phyloP scores from a whole-genome alignment of 2,797 vertebrate species.

The Molossus molossus region DNA sequence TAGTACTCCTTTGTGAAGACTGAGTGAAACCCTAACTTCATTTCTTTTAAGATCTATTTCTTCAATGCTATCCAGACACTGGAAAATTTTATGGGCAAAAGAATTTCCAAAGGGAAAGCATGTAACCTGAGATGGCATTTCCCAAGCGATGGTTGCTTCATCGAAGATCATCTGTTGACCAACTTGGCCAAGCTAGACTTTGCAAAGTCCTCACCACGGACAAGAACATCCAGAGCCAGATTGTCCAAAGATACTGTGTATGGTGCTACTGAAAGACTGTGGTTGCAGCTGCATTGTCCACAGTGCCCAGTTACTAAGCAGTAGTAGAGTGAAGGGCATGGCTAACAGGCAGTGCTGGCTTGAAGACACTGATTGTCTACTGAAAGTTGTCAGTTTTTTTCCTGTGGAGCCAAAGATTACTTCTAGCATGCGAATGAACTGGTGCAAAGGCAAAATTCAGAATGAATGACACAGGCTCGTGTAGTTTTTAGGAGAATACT shows the following conservation, averaged over 20 bases:
- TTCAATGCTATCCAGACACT: conserved; percentile 29
- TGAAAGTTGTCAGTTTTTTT: conserved; percentile 14
- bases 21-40: neutral
- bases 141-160: conserved; percentile 53
- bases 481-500: neutral
- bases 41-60: conserved; percentile 52
- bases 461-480: neutral
- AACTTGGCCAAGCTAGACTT: conserved; percentile 40
- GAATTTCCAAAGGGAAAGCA: conserved; percentile 10
- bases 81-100: conserved; percentile 24
- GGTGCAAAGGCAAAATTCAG: conserved; percentile 17
- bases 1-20: conserved; percentile 5
- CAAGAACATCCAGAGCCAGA: neutral
- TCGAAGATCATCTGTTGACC: conserved; percentile 67
- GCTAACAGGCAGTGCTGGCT: neutral
- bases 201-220: neutral
- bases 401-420: conserved; percentile 11
- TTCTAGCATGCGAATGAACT: conserved; percentile 18
- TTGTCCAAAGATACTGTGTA: neutral
- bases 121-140: conserved; percentile 52
- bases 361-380: neutral
- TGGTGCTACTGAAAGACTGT: neutral
- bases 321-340: neutral
- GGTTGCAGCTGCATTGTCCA: neutral
- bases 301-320: neutral